Evolutionary conservation across 2,113 vertebrate genomes (phyloP), one percentile per base, ranked within the genome.

Genomic region (Tapirus terrestris): DNA sequence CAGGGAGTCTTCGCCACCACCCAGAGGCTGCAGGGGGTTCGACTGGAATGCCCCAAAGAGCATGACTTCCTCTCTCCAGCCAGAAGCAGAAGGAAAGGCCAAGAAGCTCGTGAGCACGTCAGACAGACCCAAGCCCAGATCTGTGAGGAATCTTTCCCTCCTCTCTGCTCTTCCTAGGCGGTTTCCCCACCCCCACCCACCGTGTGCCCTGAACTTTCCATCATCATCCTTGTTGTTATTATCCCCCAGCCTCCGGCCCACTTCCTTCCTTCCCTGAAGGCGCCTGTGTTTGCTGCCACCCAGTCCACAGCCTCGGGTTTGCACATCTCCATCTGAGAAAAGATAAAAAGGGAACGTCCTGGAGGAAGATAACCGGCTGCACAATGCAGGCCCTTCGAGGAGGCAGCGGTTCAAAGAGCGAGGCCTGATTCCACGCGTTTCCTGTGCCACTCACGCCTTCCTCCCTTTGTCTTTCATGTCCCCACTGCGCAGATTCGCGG

Each of bases 381-480:
- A 91, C 72, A 8, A 17, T 9, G 93, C 43, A 86, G 5, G 7
- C 94, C 91, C 79, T 98, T 97, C 94, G 91, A 0, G 0, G 0
- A 63, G 39, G 91, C 87, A 25, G 91, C 80, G 1, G 73, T 97
- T 98, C 98, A 95, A 95, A 98, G 95, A 92, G 97, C 97, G 48
- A 89, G 97, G 96, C 95, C 98, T 91, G 63, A 81, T 89, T 97
- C 94, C 97, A 87, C 96, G 83, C 65, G 95, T 96, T 98, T 98
- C 98, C 98, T 97, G 98, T 11, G 94, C 97, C 70, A 81, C 96
- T 97, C 96, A 91, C 93, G 60, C 95, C 96, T 96, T 97, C 65
- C 94, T 97, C 84, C 88, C 90, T 94, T 97, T 92, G 98, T 98
- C 98, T 98, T 98, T 97, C 91, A 97, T 97, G 97, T 95, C 94